Evolutionary conservation across 2,113 vertebrate species (phyloP).

Genomic region (Sakesphorus luctuosus): DNA sequence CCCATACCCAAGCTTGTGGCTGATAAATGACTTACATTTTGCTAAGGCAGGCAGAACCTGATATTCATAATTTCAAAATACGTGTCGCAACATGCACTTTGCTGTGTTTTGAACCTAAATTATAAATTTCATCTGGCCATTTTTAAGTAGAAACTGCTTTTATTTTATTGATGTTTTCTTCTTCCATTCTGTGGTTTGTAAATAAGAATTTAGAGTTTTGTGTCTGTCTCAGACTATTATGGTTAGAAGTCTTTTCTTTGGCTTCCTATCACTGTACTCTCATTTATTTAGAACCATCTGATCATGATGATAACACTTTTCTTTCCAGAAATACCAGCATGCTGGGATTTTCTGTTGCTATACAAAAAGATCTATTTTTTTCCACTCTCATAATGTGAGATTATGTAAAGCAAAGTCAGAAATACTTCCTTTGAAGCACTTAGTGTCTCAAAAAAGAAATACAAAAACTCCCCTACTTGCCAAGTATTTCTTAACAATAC

Average conservation of each 20-base stretch:
- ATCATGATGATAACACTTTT: background rate
- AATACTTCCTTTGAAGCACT: background rate
- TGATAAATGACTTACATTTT: background rate
- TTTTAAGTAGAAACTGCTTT: background rate
- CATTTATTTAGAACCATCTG: background rate
- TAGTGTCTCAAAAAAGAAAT: background rate
- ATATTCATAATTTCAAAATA: background rate
- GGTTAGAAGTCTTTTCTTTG: background rate
- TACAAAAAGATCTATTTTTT: background rate
- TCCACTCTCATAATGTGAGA: background rate
- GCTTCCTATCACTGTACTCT: background rate
- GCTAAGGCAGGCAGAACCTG: background rate
- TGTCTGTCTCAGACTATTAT: background rate
- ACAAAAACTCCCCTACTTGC: background rate
- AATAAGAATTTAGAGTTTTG: background rate
- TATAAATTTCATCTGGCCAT: background rate
- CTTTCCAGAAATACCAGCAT: background rate
- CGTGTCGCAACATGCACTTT: background rate
- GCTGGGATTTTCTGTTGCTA: background rate
- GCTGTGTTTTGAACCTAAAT: background rate
- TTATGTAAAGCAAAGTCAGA: constrained; percentile 19
- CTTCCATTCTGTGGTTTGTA: background rate
- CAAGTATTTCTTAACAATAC: constrained; percentile 20
- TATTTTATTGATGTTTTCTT: background rate
- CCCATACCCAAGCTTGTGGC: background rate